These are phyloP conservation scores for Choreutis nemorana DNA, from an alignment of 2,888 invertebrate genomes.

Conservation along the genomic window DNA sequence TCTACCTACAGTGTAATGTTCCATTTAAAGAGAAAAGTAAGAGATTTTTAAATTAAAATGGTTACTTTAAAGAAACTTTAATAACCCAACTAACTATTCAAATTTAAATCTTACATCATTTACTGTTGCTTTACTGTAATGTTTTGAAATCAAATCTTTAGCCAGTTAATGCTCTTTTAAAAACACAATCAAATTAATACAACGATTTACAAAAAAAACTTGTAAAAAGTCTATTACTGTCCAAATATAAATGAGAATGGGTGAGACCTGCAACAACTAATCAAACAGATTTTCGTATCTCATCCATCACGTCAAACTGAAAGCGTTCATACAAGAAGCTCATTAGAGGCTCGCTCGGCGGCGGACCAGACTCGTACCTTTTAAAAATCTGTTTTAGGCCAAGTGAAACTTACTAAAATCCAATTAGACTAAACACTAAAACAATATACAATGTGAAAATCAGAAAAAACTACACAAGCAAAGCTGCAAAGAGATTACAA, in stretches of 20 bases:
- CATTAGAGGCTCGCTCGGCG: conserved; percentile 29
- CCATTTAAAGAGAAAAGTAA: too few relatives aligned
- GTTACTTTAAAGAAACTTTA: too few relatives aligned
- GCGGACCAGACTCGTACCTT: conserved; percentile 16
- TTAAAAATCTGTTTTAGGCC: conserved; percentile 21
- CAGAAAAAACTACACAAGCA: conserved; percentile 12
- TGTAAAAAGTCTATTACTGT: conserved; percentile 24
- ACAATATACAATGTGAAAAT: conserved; percentile 11
- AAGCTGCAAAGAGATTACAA: conserved; percentile 2
- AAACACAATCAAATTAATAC: too few relatives aligned
- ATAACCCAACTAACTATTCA: too few relatives aligned
- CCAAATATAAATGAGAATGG: conserved; percentile 29
- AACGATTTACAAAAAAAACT: conserved; percentile 11
- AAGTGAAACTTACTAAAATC: conserved; percentile 18
- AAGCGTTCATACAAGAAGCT: conserved; percentile 36
- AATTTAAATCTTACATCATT: too few relatives aligned
- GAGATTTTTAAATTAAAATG: too few relatives aligned
- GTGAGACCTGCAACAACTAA: conserved; percentile 37
- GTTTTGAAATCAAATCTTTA: too few relatives aligned
- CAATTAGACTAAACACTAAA: conserved; percentile 23
- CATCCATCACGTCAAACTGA: conserved; percentile 51
- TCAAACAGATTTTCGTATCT: conserved; percentile 50
- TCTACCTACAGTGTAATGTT: too few relatives aligned
- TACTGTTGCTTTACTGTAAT: too few relatives aligned
- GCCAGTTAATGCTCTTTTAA: too few relatives aligned